Evolutionary conservation across 2,797 vertebrate genomes (phyloP), one percentile per base, ranked within the genome.

Genomic region (Enteromius unitaeniatus): DNA sequence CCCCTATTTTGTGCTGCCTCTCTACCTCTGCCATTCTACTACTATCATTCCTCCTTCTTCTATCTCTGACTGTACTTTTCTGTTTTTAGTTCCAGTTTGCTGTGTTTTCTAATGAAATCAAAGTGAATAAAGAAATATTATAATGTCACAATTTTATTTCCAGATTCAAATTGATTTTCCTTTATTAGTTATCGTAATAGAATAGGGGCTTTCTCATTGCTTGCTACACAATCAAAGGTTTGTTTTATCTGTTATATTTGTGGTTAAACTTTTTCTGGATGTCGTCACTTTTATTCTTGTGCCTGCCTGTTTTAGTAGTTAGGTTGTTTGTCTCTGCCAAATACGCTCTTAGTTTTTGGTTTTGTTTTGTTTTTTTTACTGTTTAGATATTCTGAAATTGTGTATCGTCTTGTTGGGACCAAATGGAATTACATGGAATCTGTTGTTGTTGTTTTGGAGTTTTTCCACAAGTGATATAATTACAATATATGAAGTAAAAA

Each of bases 31-130:
- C 55, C 53, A 55, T 69, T 68, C 13, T 26, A 81, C 8, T 42
- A 42, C 34, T 7, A 53, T 72, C 37, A 60, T 37, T 79, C 55
- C 55, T 21, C 45, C 75, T 76, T 84, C 77, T 68, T 15, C 40
- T 74, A 28, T 49, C 23, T 73, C 60, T 74, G 53, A 75, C 28
- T 70, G 34, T 69, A 23, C 69, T 67, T 85, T 83, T 79, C 64
- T 83, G 78, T 79, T 15, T 47, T 55, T 21, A 15, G 31, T 76
- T 58, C 40, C 1, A 10, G 23, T 76, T 76, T 15, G 17, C 21
- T 15, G 7, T 40, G 31, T 13, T 75, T 75, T 55, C 21, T 75
- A 58, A 40, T 37, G 21, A 75, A 70, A 26, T 26, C 11, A n/a
- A 37, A 53, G 19, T 10, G 7, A 47, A 26, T 26, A 47, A 51